Percentiles rank a stretch among this genome's conserved stretches.
phyloP scores from a whole-genome alignment of 2,797 vertebrate genomes.

The Simalia tracyae region DNA sequence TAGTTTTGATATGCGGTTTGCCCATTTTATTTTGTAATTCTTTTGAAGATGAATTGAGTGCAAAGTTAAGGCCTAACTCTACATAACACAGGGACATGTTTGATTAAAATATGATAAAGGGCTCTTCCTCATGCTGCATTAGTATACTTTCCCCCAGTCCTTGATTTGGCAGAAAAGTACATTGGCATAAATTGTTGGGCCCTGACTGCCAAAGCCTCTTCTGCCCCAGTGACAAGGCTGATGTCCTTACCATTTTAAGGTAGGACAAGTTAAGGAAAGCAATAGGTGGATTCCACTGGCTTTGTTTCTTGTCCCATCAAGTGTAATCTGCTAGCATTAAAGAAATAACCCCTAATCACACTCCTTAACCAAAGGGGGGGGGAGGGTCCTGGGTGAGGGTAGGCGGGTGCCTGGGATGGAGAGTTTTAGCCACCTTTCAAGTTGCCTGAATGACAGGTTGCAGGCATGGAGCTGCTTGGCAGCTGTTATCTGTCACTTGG shows the following conservation, averaged over 20 bases:
- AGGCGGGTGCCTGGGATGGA: not conserved
- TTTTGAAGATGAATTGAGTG: not conserved
- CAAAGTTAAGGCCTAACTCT: not conserved
- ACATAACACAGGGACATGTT: not conserved
- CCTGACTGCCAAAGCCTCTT: not conserved
- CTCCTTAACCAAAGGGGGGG: not conserved
- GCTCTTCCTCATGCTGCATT: not conserved
- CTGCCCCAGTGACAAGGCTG: not conserved
- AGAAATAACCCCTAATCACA: not conserved
- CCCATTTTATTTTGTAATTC: not conserved
- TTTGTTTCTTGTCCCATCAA: not conserved
- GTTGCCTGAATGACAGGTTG: not conserved
- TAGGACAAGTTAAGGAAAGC: not conserved
- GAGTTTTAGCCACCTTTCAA: not conserved
- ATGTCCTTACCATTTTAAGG: not conserved
- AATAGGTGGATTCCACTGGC: not conserved
- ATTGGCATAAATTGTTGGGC: not conserved
- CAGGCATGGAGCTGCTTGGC: not conserved
- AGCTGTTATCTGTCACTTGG: not conserved
- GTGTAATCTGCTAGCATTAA: not conserved
- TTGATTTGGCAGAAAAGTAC: not conserved
- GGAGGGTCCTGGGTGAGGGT: not conserved
- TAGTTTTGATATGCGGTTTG: not conserved
- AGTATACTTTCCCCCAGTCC: not conserved
- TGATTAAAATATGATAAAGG: not conserved